Conservation (phyloP, 2,797 vertebrate genomes). For the Telmatherina bonti region DNA sequence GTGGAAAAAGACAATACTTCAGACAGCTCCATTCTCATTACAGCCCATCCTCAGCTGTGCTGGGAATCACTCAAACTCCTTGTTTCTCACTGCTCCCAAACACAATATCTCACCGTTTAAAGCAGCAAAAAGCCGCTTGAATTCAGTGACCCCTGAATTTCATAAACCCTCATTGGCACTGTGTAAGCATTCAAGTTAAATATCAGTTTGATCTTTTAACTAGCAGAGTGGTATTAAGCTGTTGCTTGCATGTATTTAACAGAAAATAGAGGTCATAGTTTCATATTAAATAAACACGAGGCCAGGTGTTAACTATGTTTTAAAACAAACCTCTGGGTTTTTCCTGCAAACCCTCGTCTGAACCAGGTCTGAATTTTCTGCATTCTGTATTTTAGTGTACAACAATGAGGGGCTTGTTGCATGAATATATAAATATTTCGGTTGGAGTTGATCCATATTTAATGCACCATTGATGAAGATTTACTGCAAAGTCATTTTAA, state of each 20-base stretch:
- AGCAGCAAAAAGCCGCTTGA: constrained; percentile 39
- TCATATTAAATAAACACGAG: constrained; percentile 49
- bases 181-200: neutral
- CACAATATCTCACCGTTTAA: constrained; percentile 21
- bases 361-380: constrained; percentile 34
- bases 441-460: constrained; percentile 72
- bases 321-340: constrained; percentile 27
- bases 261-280: constrained; percentile 55
- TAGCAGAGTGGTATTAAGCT: constrained; percentile 20
- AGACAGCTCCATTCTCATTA: constrained; percentile 76
- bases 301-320: constrained; percentile 34
- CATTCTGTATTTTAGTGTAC: constrained; percentile 66
- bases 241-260: constrained; percentile 41
- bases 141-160: constrained; percentile 28
- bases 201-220: constrained; percentile 47
- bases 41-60: constrained; percentile 44
- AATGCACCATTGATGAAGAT: constrained; percentile 67
- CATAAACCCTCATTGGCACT: constrained; percentile 37
- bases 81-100: constrained; percentile 43
- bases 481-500: constrained; percentile 47
- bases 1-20: constrained; percentile 70
- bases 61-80: constrained; percentile 29
- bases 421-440: constrained; percentile 68
- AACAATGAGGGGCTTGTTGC: constrained; percentile 56
- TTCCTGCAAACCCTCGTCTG: constrained; percentile 22